Evolutionary conservation across 2,113 vertebrate species (phyloP).

Genomic region (Capreolus pygargus): DNA sequence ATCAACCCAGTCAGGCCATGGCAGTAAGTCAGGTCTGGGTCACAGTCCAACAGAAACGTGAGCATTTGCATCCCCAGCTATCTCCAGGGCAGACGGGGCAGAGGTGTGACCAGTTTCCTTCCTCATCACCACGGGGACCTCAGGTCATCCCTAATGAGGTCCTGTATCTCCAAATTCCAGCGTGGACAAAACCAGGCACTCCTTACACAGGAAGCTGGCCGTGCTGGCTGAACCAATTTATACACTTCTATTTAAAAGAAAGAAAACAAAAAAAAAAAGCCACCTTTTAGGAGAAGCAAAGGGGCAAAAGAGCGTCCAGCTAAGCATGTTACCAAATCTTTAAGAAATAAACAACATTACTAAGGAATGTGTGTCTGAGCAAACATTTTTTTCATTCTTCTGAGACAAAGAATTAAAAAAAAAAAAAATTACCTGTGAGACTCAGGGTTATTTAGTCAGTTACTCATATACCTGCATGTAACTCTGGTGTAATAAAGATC

Average conservation of each 20-base stretch:
- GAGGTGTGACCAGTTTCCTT: constrained; percentile 30
- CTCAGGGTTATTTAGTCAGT: not conserved
- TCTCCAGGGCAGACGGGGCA: not conserved
- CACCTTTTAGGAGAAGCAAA: not conserved
- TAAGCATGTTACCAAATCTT: not conserved
- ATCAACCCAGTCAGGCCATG: not conserved
- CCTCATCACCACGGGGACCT: not conserved
- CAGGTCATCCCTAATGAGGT: not conserved
- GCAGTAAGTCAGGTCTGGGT: constrained; percentile 38
- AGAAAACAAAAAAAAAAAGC: not conserved
- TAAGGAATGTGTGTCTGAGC: not conserved
- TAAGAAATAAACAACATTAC: not conserved
- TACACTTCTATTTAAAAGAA: not conserved
- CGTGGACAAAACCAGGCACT: constrained; percentile 31
- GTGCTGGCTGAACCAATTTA: not conserved
- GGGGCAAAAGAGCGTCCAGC: not conserved
- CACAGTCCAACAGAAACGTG: constrained; percentile 46
- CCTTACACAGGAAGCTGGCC: not conserved
- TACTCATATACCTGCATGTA: not conserved
- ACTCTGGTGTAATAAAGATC: not conserved
- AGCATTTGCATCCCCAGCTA: not conserved
- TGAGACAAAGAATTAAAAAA: not conserved
- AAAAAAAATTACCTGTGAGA: constrained; percentile 1
- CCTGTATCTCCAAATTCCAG: not conserved
- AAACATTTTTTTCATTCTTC: not conserved